Conservation (phyloP, 2,797 vertebrate species). For the Semaprochilodus insignis region DNA sequence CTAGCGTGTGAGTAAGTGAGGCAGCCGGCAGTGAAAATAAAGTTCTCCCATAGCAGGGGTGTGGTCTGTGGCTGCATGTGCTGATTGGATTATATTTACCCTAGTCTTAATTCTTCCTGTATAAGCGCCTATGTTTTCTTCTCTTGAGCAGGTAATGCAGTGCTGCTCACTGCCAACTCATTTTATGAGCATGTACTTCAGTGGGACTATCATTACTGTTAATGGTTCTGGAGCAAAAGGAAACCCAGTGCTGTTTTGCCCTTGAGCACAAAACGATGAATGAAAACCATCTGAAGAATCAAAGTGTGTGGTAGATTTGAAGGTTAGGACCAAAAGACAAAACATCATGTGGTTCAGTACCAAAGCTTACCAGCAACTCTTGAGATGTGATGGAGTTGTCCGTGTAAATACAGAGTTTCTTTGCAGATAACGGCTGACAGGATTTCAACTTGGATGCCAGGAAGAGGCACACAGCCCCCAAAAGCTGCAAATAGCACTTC, state of each 20-base stretch:
- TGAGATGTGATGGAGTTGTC: slow-evolving; percentile 92
- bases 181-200: not conserved
- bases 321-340: not conserved
- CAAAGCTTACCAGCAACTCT: slow-evolving; percentile 92
- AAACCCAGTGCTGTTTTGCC: not conserved
- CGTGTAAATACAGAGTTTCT: slow-evolving; percentile 94
- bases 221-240: not conserved
- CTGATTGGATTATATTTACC: not conserved
- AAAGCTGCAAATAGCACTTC: slow-evolving; percentile 90
- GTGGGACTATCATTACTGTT: not conserved
- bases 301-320: not conserved
- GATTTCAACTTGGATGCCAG: slow-evolving; percentile 96
- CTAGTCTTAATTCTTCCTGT: not conserved
- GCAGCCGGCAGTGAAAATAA: no score
- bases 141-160: not conserved
- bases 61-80: not conserved
- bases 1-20: no score
- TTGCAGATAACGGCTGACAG: slow-evolving; percentile 88
- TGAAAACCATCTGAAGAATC: not conserved
- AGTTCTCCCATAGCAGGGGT: not conserved
- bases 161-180: not conserved
- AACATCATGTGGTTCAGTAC: not conserved
- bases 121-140: not conserved
- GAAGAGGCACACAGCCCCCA: slow-evolving; percentile 95
- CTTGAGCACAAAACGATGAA: not conserved